Conservation (phyloP, 1,140 invertebrate genomes). For the Drosophila pruinosa region DNA sequence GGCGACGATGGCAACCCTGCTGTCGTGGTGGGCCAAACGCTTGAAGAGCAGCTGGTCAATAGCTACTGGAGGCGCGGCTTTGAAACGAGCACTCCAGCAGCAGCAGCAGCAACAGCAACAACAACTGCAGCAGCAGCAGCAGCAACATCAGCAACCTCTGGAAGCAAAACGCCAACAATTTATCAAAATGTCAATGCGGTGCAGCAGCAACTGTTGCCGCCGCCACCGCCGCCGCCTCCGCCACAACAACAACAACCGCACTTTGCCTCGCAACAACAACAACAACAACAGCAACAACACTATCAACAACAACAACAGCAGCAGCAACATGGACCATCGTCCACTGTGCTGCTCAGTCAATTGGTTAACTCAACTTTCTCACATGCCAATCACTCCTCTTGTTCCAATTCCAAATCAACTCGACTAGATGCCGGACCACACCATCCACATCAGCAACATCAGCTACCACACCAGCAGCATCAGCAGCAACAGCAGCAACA, state of each 20-base stretch:
- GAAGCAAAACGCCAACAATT: slow-evolving; percentile 71
- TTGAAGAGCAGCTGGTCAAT: slow-evolving; percentile 90
- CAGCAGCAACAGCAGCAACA: slow-evolving; percentile 54
- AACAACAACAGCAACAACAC: slow-evolving; percentile 85
- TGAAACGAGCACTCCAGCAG: slow-evolving; percentile 83
- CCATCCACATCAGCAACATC: slow-evolving; percentile 52
- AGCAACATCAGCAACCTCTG: background rate
- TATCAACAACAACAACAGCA: slow-evolving; percentile 75
- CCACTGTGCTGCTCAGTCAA: slow-evolving; percentile 80
- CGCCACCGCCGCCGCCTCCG: slow-evolving; percentile 38
- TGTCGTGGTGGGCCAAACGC: slow-evolving; percentile 38
- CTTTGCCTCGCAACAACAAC: slow-evolving; percentile 80
- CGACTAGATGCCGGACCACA: slow-evolving; percentile 61
- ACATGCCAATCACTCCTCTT: slow-evolving; percentile 60
- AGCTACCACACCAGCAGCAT: slow-evolving; percentile 30
- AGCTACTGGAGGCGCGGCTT: slow-evolving; percentile 88
- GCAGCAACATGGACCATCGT: slow-evolving; percentile 77
- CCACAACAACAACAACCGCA: slow-evolving; percentile 61
- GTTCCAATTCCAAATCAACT: slow-evolving; percentile 52
- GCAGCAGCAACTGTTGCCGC: slow-evolving; percentile 64
- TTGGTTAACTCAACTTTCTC: slow-evolving; percentile 82
- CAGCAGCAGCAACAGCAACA: slow-evolving; percentile 40
- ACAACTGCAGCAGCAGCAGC: slow-evolving; percentile 48
- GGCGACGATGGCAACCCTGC: background rate
- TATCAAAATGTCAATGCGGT: slow-evolving; percentile 64